Evolutionary conservation across 2,888 invertebrate species (phyloP).

Genomic region (Drosophila melanosoma): DNA sequence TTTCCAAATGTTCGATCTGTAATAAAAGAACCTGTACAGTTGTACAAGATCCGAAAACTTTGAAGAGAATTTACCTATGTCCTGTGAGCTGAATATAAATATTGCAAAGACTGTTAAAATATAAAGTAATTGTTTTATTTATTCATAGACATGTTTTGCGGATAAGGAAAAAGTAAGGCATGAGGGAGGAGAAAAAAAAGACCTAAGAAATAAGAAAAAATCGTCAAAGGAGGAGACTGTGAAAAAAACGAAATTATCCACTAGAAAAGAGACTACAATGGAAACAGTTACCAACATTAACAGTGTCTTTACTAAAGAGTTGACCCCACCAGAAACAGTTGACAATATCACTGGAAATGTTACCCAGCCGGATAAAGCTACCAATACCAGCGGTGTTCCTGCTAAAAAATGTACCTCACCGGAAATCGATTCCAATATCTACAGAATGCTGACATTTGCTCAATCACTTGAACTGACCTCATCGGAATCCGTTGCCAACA

Average conservation of each 20-base stretch:
- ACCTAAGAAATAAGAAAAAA: no score
- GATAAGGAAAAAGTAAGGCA: not conserved
- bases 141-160: slow-evolving; percentile 42
- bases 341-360: not conserved
- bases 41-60: slow-evolving; percentile 43
- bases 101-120: fast-evolving
- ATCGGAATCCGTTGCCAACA: not conserved
- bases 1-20: slow-evolving; percentile 56
- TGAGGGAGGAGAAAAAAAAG: not conserved
- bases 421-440: not conserved
- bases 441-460: not conserved
- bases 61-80: slow-evolving; percentile 51
- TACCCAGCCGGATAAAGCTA: not conserved
- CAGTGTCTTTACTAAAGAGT: not conserved
- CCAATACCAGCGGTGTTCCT: not conserved
- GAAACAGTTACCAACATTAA: not conserved
- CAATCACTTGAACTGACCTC: not conserved
- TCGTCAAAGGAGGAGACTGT: not conserved
- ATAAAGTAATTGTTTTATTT: not conserved
- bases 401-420: not conserved
- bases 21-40: slow-evolving; percentile 49
- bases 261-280: not conserved
- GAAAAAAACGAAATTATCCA: not conserved
- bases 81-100: slow-evolving; percentile 50
- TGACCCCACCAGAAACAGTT: not conserved